phyloP scores from a whole-genome alignment of 2,797 vertebrate genomes.

The Lindbergichthys nudifrons region DNA sequence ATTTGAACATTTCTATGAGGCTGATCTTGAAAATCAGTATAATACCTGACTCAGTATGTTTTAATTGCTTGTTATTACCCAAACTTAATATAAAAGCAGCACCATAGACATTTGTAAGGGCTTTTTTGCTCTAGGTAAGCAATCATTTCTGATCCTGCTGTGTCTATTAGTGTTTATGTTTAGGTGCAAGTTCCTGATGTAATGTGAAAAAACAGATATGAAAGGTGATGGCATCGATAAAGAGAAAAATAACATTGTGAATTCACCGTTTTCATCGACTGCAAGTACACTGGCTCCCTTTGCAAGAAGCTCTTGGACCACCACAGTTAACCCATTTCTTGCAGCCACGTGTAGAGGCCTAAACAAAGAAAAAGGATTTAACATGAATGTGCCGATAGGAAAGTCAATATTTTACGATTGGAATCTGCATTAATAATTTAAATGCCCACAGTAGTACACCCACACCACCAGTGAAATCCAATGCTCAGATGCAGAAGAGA shows the following conservation, averaged over 20 bases:
- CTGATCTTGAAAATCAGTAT: background rate
- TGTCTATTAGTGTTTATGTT: background rate
- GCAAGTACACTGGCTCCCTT: slow-evolving; percentile 98
- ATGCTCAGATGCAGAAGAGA: slow-evolving; percentile 4
- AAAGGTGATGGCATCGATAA: background rate
- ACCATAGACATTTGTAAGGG: background rate
- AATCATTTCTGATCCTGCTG: background rate
- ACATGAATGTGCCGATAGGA: background rate
- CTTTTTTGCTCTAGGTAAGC: background rate
- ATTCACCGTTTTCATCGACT: slow-evolving; percentile 96
- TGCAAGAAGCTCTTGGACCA: slow-evolving; percentile 96
- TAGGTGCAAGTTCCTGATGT: background rate
- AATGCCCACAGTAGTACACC: slow-evolving; percentile 6
- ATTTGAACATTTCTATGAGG: background rate
- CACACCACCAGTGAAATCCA: background rate
- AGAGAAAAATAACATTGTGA: background rate
- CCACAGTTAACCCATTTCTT: slow-evolving; percentile 95
- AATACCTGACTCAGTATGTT: background rate
- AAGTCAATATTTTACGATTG: slow-evolving; percentile 15
- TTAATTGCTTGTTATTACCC: background rate
- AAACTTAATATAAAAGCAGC: background rate
- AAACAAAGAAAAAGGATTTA: slow-evolving; percentile 31
- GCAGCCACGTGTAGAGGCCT: slow-evolving; percentile 98
- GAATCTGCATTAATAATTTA: slow-evolving; percentile 21
- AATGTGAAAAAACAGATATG: background rate